These are phyloP conservation scores for Pangasius mekongensis DNA, from an alignment of 2,797 vertebrate species.

Conservation along the genomic window DNA sequence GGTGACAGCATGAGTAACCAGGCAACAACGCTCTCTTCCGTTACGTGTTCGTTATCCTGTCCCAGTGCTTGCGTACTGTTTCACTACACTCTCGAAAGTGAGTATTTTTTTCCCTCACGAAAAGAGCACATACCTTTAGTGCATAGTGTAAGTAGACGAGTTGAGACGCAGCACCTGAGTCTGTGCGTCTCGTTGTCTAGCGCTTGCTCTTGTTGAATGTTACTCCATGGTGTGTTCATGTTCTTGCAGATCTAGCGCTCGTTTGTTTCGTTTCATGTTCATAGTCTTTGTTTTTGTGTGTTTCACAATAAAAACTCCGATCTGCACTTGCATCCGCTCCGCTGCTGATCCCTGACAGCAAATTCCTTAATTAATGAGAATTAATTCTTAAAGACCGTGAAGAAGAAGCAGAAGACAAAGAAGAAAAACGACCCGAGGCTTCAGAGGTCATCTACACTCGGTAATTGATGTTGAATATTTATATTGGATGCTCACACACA, in stretches of 20 bases:
- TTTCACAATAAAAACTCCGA: background rate
- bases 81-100: no score
- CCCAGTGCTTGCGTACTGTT: no score
- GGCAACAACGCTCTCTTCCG: no score
- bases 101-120: no score
- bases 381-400: no score
- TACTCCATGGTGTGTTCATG: background rate
- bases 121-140: no score
- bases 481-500: constrained; percentile 4
- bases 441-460: background rate
- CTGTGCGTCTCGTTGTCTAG: background rate
- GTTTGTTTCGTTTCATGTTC: background rate
- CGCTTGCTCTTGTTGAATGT: no score
- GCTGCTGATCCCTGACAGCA: background rate
- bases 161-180: no score
- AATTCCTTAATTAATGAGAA: background rate
- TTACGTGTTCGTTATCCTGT: no score
- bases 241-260: background rate
- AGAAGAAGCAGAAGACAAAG: background rate
- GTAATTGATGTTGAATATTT: background rate
- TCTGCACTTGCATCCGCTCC: background rate
- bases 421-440: background rate
- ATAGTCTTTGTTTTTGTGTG: background rate
- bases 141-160: no score
- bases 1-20: no score